Evolutionary conservation across 1,140 invertebrate species (phyloP).

Genomic region (Eupristina koningsbergeri): DNA sequence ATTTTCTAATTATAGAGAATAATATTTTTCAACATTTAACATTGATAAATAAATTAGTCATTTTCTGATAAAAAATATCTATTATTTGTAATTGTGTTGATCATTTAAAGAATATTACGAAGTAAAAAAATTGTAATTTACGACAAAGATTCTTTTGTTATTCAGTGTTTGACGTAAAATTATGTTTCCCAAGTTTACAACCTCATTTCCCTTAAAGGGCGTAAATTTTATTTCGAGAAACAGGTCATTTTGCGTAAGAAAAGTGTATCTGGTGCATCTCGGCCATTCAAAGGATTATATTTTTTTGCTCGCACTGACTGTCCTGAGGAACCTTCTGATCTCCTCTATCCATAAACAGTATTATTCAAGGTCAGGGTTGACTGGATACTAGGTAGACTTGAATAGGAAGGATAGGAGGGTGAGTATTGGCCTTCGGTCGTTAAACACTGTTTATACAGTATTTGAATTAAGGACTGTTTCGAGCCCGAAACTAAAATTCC

Average conservation of each 20-base stretch:
- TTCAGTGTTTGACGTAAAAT: too few species aligned
- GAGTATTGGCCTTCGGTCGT: conserved; percentile 14
- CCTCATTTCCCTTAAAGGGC: too few species aligned
- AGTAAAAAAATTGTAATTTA: too few species aligned
- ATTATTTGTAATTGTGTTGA: too few species aligned
- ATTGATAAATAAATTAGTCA: too few species aligned
- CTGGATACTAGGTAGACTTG: neutral
- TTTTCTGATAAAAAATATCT: too few species aligned
- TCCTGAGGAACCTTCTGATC: conserved; percentile 5
- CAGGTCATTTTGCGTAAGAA: neutral
- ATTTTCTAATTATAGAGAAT: neutral
- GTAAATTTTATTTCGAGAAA: neutral
- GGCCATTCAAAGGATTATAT: neutral
- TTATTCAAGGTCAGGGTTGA: conserved; percentile 27
- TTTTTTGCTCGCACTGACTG: conserved; percentile 30
- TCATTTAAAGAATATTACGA: too few species aligned
- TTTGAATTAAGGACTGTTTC: conserved; percentile 25
- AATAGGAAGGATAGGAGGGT: neutral
- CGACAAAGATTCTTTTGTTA: too few species aligned
- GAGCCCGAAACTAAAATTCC: neutral
- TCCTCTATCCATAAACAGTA: conserved; percentile 18
- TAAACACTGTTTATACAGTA: neutral
- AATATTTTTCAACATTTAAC: too few species aligned
- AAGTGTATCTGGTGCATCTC: neutral
- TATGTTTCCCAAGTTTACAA: too few species aligned